phyloP scores from a whole-genome alignment of 2,797 vertebrate genomes.

The Sebastes taczanowskii region DNA sequence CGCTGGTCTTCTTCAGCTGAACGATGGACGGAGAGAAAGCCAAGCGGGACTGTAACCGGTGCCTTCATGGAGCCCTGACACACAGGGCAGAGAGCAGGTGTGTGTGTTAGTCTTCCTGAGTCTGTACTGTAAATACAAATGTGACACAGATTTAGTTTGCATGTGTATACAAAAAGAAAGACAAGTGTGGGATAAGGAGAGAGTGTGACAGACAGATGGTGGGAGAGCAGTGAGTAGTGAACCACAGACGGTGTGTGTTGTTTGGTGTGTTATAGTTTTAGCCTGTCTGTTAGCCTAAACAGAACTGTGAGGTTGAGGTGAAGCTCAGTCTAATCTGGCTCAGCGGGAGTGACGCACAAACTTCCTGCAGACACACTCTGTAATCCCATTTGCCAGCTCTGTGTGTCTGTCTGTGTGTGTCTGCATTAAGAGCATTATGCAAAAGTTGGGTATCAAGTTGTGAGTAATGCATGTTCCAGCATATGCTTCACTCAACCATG shows the following conservation, averaged over 20 bases:
- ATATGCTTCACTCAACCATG: background rate
- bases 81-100: conserved; percentile 67
- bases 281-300: conserved; percentile 33
- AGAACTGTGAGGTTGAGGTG: conserved; percentile 52
- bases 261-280: conserved; percentile 9
- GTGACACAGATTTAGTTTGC: conserved; percentile 1
- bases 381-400: conserved; percentile 72
- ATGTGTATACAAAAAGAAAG: conserved; percentile 7
- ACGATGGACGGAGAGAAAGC: conserved; percentile 56
- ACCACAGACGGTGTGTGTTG: conserved; percentile 13
- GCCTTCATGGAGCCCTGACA: conserved; percentile 72
- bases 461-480: conserved; percentile 1
- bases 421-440: conserved; percentile 8
- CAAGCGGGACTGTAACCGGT: conserved; percentile 57
- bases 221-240: conserved; percentile 3
- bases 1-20: conserved; percentile 42
- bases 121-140: background rate
- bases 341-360: conserved; percentile 75
- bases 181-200: background rate
- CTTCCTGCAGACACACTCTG: conserved; percentile 54
- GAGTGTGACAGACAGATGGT: background rate
- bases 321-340: conserved; percentile 79
- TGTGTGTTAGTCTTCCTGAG: background rate
- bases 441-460: conserved; percentile 16
- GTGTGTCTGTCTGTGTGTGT: conserved; percentile 6